These are phyloP conservation scores for Phenganax stokvisi DNA, from an alignment of 92 coral and sea anemone species.

Conservation along the genomic window DNA sequence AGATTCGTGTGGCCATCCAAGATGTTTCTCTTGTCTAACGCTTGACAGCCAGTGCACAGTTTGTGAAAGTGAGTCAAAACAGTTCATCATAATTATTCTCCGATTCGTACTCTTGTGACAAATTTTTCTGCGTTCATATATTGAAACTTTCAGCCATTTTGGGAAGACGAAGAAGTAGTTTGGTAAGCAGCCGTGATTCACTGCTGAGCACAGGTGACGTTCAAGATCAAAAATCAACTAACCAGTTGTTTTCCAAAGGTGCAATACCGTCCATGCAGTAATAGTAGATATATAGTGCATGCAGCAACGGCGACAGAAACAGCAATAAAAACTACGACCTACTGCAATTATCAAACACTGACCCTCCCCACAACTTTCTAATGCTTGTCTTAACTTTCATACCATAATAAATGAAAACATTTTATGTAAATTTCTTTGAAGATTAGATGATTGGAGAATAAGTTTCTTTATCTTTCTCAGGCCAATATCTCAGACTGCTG, in stretches of 20 bases:
- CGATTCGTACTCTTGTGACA: not conserved
- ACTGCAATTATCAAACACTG: too few relatives aligned
- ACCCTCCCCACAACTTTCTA: too few relatives aligned
- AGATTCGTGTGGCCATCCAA: conserved; percentile 93
- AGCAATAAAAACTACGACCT: too few relatives aligned
- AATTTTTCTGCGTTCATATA: not conserved
- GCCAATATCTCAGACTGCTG: conserved; percentile 25
- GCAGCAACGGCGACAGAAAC: too few relatives aligned
- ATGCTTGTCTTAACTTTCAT: not conserved
- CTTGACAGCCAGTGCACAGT: conserved; percentile 81
- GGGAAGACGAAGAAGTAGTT: conserved; percentile 20
- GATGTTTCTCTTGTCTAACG: conserved; percentile 83
- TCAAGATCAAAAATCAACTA: conserved; percentile 5
- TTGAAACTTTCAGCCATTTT: not conserved
- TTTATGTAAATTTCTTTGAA: too few relatives aligned
- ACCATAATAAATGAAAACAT: too few relatives aligned
- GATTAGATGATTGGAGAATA: too few relatives aligned
- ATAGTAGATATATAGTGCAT: too few relatives aligned
- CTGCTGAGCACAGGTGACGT: conserved; percentile 21
- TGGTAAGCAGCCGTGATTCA: conserved; percentile 22
- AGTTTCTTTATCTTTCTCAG: not conserved
- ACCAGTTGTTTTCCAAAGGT: conserved; percentile 7
- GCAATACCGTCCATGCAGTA: too few relatives aligned
- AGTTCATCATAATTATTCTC: not conserved
- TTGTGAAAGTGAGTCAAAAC: conserved; percentile 68